A percentile compares a stretch with the other conserved stretches of the same genome.
These are phyloP conservation scores for Porites evermanni DNA, from an alignment of 92 coral and sea anemone species.

Conservation along the genomic window DNA sequence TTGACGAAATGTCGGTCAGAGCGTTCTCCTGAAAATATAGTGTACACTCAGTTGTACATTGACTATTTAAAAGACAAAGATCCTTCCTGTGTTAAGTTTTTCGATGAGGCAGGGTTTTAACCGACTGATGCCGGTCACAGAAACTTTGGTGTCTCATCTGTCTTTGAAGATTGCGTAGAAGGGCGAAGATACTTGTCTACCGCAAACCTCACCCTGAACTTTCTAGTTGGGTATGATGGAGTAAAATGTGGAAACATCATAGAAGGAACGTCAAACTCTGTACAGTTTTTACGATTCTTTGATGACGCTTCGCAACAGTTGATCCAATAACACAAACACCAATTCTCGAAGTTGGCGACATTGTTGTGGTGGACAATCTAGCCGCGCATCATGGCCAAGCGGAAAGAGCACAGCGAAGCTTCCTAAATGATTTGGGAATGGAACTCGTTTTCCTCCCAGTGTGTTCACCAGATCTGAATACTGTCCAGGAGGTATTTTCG, in stretches of 20 bases:
- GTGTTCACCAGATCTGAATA: too few species aligned
- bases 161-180: slow-evolving; percentile 69
- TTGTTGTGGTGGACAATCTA: slow-evolving; percentile 64
- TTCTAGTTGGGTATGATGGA: slow-evolving; percentile 63
- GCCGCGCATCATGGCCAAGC: slow-evolving; percentile 80
- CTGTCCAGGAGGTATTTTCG: slow-evolving; percentile 65
- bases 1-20: slow-evolving; percentile 61
- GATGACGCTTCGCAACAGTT: slow-evolving; percentile 57
- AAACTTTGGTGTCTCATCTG: slow-evolving; percentile 69
- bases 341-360: slow-evolving; percentile 76
- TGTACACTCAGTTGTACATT: slow-evolving; percentile 67
- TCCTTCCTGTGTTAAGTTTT: slow-evolving; percentile 65
- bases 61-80: slow-evolving; percentile 64
- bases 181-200: slow-evolving; percentile 54
- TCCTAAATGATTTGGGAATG: slow-evolving; percentile 57
- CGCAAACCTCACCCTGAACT: slow-evolving; percentile 62
- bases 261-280: slow-evolving; percentile 67
- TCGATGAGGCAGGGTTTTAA: slow-evolving; percentile 71
- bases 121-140: slow-evolving; percentile 68
- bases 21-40: slow-evolving; percentile 54
- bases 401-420: slow-evolving; percentile 56
- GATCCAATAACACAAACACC: slow-evolving; percentile 57
- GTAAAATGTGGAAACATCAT: slow-evolving; percentile 64
- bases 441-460: too few species aligned
- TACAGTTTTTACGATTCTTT: slow-evolving; percentile 72